Percentiles rank a stretch among this genome's conserved stretches.
Evolutionary conservation across 2,888 invertebrate genomes (phyloP).

Genomic region (Salticus scenicus): DNA sequence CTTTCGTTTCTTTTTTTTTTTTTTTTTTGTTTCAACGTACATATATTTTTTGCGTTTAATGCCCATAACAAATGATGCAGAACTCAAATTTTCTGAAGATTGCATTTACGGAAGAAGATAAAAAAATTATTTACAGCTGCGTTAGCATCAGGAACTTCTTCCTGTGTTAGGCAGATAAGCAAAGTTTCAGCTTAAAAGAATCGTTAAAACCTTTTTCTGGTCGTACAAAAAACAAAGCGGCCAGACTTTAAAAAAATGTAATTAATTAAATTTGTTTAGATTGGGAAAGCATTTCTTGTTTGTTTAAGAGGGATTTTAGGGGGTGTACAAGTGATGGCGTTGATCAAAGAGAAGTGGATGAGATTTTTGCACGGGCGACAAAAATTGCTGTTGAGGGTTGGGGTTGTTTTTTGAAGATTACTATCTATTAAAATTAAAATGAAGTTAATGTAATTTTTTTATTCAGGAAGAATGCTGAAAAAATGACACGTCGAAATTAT

Average conservation of each 20-base stretch:
- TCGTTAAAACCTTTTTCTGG: slow-evolving; percentile 55
- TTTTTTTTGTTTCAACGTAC: neutral
- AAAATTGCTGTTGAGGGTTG: neutral
- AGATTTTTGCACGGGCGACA: neutral
- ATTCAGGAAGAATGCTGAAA: too few relatives aligned
- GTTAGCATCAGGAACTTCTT: slow-evolving; percentile 48
- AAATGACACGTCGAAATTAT: too few relatives aligned
- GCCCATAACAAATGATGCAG: slow-evolving; percentile 63
- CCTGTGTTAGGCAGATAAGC: slow-evolving; percentile 62
- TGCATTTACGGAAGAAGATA: slow-evolving; percentile 53
- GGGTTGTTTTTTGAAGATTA: neutral
- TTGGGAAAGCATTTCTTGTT: slow-evolving; percentile 24
- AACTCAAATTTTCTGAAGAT: slow-evolving; percentile 54
- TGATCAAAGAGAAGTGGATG: neutral
- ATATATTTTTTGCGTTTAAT: slow-evolving; percentile 38
- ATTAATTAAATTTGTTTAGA: slow-evolving; percentile 69
- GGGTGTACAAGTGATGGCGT: neutral
- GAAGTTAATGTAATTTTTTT: too few relatives aligned
- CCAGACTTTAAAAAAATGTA: slow-evolving; percentile 44
- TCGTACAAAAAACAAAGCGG: neutral
- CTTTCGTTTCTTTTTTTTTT: neutral
- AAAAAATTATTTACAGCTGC: slow-evolving; percentile 65
- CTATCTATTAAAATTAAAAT: too few relatives aligned
- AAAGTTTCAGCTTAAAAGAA: slow-evolving; percentile 57
- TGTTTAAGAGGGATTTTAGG: neutral